These are phyloP conservation scores for Strigamia maritima DNA, from an alignment of 2,888 invertebrate genomes.

Conservation along the genomic window DNA sequence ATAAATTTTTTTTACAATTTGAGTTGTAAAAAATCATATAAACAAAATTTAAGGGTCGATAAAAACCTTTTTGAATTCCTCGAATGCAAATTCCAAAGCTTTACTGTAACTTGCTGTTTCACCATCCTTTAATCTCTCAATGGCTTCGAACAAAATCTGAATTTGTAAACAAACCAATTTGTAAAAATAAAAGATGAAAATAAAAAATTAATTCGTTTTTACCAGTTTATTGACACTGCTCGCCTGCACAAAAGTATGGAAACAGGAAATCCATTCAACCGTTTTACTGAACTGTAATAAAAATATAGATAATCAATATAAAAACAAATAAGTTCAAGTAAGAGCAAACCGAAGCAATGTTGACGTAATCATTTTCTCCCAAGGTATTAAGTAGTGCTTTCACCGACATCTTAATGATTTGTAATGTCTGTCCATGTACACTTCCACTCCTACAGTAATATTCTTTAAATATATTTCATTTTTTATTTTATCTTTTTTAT, in stretches of 20 bases:
- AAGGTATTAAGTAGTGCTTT: conserved; percentile 56
- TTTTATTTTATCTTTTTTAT: conserved; percentile 49
- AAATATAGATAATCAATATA: neutral
- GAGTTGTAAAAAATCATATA: neutral
- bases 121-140: conserved; percentile 51
- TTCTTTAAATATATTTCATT: neutral
- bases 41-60: neutral
- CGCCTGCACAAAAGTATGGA: conserved; percentile 55
- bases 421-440: conserved; percentile 56
- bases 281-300: conserved; percentile 50
- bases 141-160: conserved; percentile 50
- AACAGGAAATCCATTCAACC: conserved; percentile 51
- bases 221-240: conserved; percentile 55
- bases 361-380: conserved; percentile 57
- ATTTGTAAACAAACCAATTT: neutral
- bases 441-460: conserved; percentile 53
- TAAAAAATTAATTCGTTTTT: conserved; percentile 47
- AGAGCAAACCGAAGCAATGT: conserved; percentile 52
- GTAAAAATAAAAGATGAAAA: neutral
- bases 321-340: neutral
- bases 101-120: conserved; percentile 53
- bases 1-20: neutral
- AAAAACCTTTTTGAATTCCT: conserved; percentile 53
- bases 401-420: conserved; percentile 56
- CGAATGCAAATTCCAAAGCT: conserved; percentile 55